A percentile compares a stretch with the other conserved stretches of the same genome.
These are phyloP conservation scores for Neotoma lepida DNA, from an alignment of 2,113 vertebrate genomes.

Conservation along the genomic window DNA sequence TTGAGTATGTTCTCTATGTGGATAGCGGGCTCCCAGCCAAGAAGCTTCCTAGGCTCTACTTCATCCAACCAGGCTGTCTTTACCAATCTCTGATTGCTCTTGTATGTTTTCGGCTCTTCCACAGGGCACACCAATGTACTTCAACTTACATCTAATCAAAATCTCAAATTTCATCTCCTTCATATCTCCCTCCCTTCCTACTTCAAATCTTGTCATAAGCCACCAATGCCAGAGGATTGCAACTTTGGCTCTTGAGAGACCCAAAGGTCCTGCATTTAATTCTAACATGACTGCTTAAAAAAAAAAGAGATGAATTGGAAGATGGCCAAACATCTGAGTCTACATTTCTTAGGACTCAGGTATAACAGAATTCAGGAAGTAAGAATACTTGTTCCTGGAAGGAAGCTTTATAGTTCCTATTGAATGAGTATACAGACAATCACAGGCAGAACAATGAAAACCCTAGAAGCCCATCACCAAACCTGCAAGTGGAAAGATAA, in stretches of 20 bases:
- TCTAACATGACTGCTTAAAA: neutral
- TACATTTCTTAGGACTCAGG: slow-evolving; percentile 12
- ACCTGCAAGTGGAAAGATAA: slow-evolving; percentile 35
- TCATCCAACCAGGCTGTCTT: slow-evolving; percentile 12
- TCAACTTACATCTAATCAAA: slow-evolving; percentile 52
- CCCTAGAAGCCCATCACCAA: slow-evolving; percentile 42
- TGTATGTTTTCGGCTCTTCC: slow-evolving; percentile 51
- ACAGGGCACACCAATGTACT: neutral
- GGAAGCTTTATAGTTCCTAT: slow-evolving; percentile 1
- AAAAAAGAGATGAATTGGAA: slow-evolving; percentile 35
- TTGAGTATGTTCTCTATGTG: slow-evolving; percentile 30
- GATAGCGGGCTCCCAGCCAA: slow-evolving; percentile 52
- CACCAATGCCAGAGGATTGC: neutral
- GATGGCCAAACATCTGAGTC: neutral
- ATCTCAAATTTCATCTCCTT: slow-evolving; percentile 31
- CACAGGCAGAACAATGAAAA: slow-evolving; percentile 7
- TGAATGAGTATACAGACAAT: slow-evolving; percentile 13
- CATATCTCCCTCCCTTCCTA: neutral
- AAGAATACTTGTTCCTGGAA: slow-evolving; percentile 5
- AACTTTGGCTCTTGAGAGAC: slow-evolving; percentile 31
- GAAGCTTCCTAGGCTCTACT: slow-evolving; percentile 21
- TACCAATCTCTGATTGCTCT: slow-evolving; percentile 53
- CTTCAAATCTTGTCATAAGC: slow-evolving; percentile 53
- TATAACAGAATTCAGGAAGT: neutral
- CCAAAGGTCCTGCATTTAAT: neutral